Evolutionary conservation across 1,140 invertebrate species (phyloP).

Genomic region (Bombus impatiens): DNA sequence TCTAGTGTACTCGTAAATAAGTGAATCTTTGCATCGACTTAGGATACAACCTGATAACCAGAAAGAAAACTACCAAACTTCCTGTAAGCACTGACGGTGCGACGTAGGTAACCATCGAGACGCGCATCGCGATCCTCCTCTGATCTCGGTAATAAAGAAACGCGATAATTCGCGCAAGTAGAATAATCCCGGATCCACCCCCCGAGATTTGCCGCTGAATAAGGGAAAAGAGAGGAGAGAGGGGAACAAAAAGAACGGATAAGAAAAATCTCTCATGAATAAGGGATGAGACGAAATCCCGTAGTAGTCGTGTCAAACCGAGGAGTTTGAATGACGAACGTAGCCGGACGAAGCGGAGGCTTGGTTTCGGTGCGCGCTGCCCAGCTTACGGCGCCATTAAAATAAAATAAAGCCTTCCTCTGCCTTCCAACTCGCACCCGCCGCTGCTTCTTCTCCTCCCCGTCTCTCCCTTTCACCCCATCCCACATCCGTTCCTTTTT

Average conservation of each 20-base stretch:
- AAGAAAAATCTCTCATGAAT: conserved; percentile 72
- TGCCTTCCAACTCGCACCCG: conserved; percentile 25
- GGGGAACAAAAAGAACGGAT: conserved; percentile 16
- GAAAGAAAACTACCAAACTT: not conserved
- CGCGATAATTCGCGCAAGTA: not conserved
- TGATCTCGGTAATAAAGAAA: conserved; percentile 15
- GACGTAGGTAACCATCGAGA: not conserved
- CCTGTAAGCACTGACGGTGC: not conserved
- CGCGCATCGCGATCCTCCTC: not conserved
- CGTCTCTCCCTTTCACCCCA: not conserved
- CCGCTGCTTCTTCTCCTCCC: conserved; percentile 21
- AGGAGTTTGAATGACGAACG: conserved; percentile 54
- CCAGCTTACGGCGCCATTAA: conserved; percentile 74
- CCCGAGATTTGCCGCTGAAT: not conserved
- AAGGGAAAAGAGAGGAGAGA: not conserved
- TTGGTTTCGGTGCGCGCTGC: conserved; percentile 58
- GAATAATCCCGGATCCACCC: conserved; percentile 19
- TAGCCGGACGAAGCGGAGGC: conserved; percentile 49
- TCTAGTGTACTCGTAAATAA: not conserved
- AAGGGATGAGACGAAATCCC: conserved; percentile 74
- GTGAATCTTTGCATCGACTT: not conserved
- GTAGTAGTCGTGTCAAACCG: conserved; percentile 57
- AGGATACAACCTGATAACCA: not conserved
- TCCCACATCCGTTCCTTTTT: conserved; percentile 22
- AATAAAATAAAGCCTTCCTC: conserved; percentile 73